Evolutionary conservation across 2,888 invertebrate genomes (phyloP), one percentile per base, ranked within the genome.

Genomic region (Baronia brevicornis): DNA sequence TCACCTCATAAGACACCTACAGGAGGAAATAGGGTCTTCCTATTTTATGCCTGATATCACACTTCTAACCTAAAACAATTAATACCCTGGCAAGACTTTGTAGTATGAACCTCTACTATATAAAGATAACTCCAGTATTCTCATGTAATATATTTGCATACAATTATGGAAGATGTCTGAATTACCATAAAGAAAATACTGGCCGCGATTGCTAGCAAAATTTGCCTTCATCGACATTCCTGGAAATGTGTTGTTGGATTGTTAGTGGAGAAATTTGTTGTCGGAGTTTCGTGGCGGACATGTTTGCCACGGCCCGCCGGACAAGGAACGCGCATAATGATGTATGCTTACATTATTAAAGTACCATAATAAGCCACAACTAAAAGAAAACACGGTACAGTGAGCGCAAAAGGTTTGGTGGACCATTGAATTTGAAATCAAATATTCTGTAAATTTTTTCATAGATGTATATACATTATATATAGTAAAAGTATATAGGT

Each of bases 271-370:
- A 48, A 48, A 57, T 52, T 60, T 56, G 54, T 56, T 59, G 46
- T 39, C 9, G 9, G 19, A 51, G 47, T 24, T 39, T 27, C 36
- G 40, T 31, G 36, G 36, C 38, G 45, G 43, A 46, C 57, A 68
- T 66, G 66, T 64, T 57, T 50, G 25, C 44, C 46, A 54, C 54
- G 67, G 56, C 51, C 56, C 45, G 63, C 58, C 60, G 70, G 69
- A 63, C 75, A 54, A 59, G 50, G 54, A 37, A 42, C 57, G 64
- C 56, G 60, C 59, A 73, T 73, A 74, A 80, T 68, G 71, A 74
- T 72, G 70, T 73, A 65, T 70, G 66, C 67, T 59, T 56, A 70
- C 66, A 54, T 69, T 63, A 67, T 58, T 69, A 65, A 65, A 68
- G 59, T 68, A 74, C 60, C 52, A 58, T 71, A 73, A 75, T 73